Base-by-base conservation (phyloP, 2,888 invertebrate genomes). In the Anthophora plumipes region DNA sequence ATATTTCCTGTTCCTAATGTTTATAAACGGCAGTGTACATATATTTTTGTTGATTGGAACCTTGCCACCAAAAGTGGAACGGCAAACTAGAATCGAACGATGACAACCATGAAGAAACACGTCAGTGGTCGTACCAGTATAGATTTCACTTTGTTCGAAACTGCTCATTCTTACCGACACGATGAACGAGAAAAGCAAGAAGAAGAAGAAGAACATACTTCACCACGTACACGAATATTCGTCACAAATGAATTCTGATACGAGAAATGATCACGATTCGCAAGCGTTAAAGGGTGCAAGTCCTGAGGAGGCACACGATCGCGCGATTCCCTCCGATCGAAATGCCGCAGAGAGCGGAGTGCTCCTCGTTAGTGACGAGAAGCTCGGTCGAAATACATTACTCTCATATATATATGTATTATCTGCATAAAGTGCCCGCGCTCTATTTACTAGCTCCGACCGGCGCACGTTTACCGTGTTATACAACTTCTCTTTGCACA, bases 401-500 rank as follows among this genome's bases (percentile, higher is more conserved):
- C 39, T 59, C 59, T 46, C 54, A 57, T 55, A 72, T 48, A 57
- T 55, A 72, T 48, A 63, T 63, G 14, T 50, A 77, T 43, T 78
- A 88, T 86, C 78, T 76, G 79, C 88, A 87, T 86, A 85, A 85
- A 84, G 80, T 78, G 80, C 63, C 73, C 54, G 83, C 82, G 86
- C 69, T 90, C 89, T 84, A 90, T 88, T 88, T 89, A 88, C 80
- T 67, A 81, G 77, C 72, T 59, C 68, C 59, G 37, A 54, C 59
- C 31, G 64, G 83, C 85, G 79, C 89, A 89, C 89, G 86, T 90
- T 91, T 85, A 82, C 74, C 81, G 73, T 87, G 90, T 92, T 92
- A 92, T 92, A 92, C 92, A 92, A 92, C 89, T 85, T 63, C 78
- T 54, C 75, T 60, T 31, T 84, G 83, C 80, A 87, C 88, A 91